Conservation (phyloP, 1,140 invertebrate species). For the Samia ricini region DNA sequence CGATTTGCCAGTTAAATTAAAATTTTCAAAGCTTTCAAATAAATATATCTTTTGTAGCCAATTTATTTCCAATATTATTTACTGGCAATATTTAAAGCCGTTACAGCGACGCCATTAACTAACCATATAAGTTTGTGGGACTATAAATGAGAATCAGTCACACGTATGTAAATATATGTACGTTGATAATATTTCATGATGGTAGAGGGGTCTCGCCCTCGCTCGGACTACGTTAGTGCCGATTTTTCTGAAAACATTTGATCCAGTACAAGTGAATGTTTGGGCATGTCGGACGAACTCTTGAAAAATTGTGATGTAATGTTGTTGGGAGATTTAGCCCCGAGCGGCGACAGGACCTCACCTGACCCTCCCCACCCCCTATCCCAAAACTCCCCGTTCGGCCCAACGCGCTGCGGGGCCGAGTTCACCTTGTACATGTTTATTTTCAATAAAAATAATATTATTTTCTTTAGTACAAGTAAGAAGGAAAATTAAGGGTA, state of each 20-base stretch:
- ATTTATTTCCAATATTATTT: too few species aligned
- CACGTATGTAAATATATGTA: too few species aligned
- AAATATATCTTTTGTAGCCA: too few species aligned
- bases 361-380: too few species aligned
- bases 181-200: too few species aligned
- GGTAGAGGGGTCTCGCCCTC: too few species aligned
- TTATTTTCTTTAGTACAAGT: neutral
- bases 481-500: neutral
- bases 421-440: neutral
- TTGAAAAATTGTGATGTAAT: slow-evolving; percentile 17
- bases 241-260: neutral
- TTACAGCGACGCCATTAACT: too few species aligned
- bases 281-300: neutral
- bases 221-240: neutral
- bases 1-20: too few species aligned
- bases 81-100: too few species aligned
- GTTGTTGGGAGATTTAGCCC: neutral
- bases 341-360: slow-evolving; percentile 5
- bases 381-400: neutral
- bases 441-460: neutral
- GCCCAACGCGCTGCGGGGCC: neutral
- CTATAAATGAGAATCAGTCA: too few species aligned
- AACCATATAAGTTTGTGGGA: too few species aligned
- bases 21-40: too few species aligned
- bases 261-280: slow-evolving; percentile 5